Evolutionary conservation across 2,888 invertebrate species (phyloP).

Genomic region (Pachydiplax longipennis): DNA sequence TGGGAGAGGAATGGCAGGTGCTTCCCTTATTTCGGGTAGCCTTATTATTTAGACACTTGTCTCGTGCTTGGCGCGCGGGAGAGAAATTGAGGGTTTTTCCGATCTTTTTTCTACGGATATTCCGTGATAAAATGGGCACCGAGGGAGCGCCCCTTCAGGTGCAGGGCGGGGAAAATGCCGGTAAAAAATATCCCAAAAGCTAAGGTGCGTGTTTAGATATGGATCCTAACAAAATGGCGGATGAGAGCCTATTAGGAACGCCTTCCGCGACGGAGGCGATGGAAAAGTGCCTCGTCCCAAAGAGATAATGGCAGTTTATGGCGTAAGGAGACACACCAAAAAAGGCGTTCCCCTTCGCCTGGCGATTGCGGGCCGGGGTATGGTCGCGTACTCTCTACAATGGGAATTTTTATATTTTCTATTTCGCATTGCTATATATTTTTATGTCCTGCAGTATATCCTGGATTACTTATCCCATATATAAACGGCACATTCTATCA

Average conservation of each 20-base stretch:
- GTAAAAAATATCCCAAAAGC: neutral
- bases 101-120: neutral
- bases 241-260: neutral
- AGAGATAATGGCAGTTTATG: too few relatives aligned
- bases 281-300: too few relatives aligned
- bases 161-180: neutral
- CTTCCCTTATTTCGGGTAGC: neutral
- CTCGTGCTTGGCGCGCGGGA: slow-evolving; percentile 7
- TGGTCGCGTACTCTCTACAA: too few relatives aligned
- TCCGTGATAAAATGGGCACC: neutral
- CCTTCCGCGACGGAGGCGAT: neutral
- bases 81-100: slow-evolving; percentile 13
- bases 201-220: neutral
- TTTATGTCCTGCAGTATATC: neutral
- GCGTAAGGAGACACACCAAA: too few relatives aligned
- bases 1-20: neutral
- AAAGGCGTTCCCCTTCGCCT: too few relatives aligned
- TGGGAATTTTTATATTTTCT: neutral
- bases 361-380: too few relatives aligned
- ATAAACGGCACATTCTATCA: too few relatives aligned
- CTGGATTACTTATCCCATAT: neutral
- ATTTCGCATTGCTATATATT: neutral
- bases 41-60: slow-evolving; percentile 31
- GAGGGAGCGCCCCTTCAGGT: neutral
- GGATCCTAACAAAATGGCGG: neutral